Evolutionary conservation across 2,888 invertebrate species (phyloP), one percentile per base, ranked within the genome.

Genomic region (Synanthedon tipuliformis): DNA sequence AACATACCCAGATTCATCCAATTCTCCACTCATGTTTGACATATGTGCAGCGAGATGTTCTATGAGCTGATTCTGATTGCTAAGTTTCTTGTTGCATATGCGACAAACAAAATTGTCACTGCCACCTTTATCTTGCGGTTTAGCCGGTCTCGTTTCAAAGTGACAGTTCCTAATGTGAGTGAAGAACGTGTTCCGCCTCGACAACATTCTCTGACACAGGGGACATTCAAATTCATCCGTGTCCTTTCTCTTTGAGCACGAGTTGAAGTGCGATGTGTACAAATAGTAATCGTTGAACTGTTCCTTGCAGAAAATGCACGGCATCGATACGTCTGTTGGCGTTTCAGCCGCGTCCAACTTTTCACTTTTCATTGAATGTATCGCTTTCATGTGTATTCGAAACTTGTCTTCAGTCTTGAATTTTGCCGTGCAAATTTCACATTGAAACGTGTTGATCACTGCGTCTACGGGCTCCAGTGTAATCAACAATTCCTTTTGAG

Each of bases 11-110:
- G 77, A 78, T 15, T 77, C 75, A 4, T 71, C 76, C 4, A 52
- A 61, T 12, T 23, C 49, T 7, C 53, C 67, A 11, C 61, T 65
- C 5, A 73, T 70, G 52, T 78, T 74, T 2, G 83, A 73, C 69
- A 88, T 78, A 56, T 88, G 88, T 12, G 74, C 75, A 0, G 85
- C 80, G 16, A 88, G 61, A 57, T 88, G 88, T 53, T 67, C 70
- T 52, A 88, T 80, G 15, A 88, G 72, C 54, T 64, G 58, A 10
- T 76, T 79, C 56, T 88, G 85, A 4, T 77, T 67, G 4, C 71
- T 57, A 48, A 88, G 63, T 58, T 73, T 75, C 62, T 75, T 75
- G 51, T 56, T 66, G 56, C 88, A 88, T 67, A 86, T 76, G 27
- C 85, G 72, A 61, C 88, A 88, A 52, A 81, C 75, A 50, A 69